phyloP scores from a whole-genome alignment of 2,113 vertebrate genomes.

The Lamprologus ornatipinnis region DNA sequence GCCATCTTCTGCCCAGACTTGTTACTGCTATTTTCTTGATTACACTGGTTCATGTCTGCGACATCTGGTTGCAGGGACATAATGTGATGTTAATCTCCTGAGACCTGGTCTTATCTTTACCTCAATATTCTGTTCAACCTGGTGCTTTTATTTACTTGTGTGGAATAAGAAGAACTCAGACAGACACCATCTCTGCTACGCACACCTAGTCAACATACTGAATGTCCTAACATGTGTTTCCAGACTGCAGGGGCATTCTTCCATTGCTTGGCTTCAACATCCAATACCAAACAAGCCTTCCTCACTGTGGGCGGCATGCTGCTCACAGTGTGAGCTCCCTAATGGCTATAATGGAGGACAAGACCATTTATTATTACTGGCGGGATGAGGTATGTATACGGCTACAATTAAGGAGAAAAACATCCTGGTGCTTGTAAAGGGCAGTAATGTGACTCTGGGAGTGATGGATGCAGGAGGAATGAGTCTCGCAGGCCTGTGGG shows the following conservation, averaged over 20 bases:
- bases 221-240: slow-evolving; percentile 41
- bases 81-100: slow-evolving; percentile 16
- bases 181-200: not conserved
- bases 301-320: slow-evolving; percentile 56
- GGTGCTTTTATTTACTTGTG: slow-evolving; percentile 16
- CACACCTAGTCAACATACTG: not conserved
- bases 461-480: slow-evolving; percentile 69
- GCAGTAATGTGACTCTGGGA: slow-evolving; percentile 65
- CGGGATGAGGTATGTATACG: slow-evolving; percentile 54
- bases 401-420: slow-evolving; percentile 74
- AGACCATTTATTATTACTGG: slow-evolving; percentile 68
- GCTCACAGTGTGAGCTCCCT: slow-evolving; percentile 59
- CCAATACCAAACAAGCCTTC: slow-evolving; percentile 41
- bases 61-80: slow-evolving; percentile 32
- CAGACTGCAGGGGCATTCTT: slow-evolving; percentile 28
- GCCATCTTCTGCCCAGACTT: slow-evolving; percentile 63
- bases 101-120: not conserved
- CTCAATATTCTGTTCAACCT: not conserved
- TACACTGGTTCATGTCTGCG: not conserved
- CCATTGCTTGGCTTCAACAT: slow-evolving; percentile 17
- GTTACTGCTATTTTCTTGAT: not conserved
- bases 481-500: slow-evolving; percentile 59
- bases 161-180: not conserved
- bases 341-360: slow-evolving; percentile 68
- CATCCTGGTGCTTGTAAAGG: slow-evolving; percentile 66